phyloP scores from a whole-genome alignment of 2,888 invertebrate species.

The Lordiphosa fenestrarum region DNA sequence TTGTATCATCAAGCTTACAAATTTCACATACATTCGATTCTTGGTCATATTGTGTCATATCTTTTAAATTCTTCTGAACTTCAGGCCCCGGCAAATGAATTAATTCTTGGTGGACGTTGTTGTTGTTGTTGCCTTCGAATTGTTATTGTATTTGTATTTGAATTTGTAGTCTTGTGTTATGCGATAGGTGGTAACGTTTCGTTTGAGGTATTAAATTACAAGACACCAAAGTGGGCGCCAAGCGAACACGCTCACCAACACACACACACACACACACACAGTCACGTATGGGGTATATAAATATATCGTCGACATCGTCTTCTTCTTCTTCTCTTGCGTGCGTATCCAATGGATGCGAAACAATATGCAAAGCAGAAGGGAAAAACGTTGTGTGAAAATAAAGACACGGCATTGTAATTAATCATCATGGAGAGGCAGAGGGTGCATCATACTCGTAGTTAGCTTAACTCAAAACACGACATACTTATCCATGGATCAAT shows the following conservation, averaged over 20 bases:
- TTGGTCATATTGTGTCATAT: no score
- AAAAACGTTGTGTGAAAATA: constrained; percentile 21
- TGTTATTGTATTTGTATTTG: constrained; percentile 28
- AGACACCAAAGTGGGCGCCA: constrained; percentile 75
- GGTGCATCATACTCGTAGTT: no score
- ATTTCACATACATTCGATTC: neutral
- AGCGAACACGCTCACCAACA: constrained; percentile 58
- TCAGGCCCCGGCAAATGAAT: constrained; percentile 15
- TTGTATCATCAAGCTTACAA: constrained; percentile 6
- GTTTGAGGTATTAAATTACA: constrained; percentile 77
- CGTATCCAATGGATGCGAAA: constrained; percentile 72
- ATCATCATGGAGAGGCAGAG: neutral
- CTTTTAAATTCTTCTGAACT: constrained; percentile 8
- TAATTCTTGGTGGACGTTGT: constrained; percentile 1
- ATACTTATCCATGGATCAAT: no score
- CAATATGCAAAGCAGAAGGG: constrained; percentile 59
- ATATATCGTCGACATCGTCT: constrained; percentile 43
- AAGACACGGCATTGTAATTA: constrained; percentile 10
- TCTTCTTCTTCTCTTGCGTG: constrained; percentile 52
- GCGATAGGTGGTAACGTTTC: constrained; percentile 75
- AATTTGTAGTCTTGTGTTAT: constrained; percentile 60
- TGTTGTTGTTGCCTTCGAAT: constrained; percentile 6
- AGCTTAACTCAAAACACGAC: no score
- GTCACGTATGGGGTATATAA: constrained; percentile 55
- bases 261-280: constrained; percentile 24